Percentiles rank a stretch among this genome's conserved stretches.
These are phyloP conservation scores for Rosalia funebris DNA, from an alignment of 2,888 invertebrate species.

Conservation along the genomic window DNA sequence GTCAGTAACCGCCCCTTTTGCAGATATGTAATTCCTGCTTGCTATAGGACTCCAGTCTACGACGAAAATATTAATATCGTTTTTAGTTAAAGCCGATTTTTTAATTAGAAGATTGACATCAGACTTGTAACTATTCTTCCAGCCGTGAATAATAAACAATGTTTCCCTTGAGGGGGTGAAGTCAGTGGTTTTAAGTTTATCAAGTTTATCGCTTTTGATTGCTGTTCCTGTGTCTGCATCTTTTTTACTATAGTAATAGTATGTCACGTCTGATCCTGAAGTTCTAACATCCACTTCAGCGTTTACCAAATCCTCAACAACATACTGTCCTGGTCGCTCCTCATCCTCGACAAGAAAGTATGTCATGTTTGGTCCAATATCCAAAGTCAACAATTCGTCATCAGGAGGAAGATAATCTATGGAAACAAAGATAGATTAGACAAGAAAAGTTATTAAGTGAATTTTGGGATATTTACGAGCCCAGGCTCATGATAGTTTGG, in stretches of 20 bases:
- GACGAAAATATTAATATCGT: slow-evolving; percentile 56
- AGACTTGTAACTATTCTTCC: slow-evolving; percentile 48
- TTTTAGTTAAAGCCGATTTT: slow-evolving; percentile 41
- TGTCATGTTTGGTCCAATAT: slow-evolving; percentile 3
- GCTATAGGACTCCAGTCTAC: slow-evolving; percentile 60
- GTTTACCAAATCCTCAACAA: too few relatives aligned
- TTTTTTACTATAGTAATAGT: slow-evolving; percentile 46
- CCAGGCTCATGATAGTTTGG: too few relatives aligned
- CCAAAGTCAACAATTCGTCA: too few relatives aligned
- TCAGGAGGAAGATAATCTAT: neutral
- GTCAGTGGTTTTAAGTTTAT: slow-evolving; percentile 32
- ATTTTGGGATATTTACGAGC: too few relatives aligned
- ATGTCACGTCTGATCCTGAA: slow-evolving; percentile 41
- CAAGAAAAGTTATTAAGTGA: too few relatives aligned
- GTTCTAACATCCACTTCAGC: slow-evolving; percentile 13
- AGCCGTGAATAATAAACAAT: slow-evolving; percentile 55
- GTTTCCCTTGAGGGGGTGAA: slow-evolving; percentile 44
- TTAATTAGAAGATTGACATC: slow-evolving; percentile 44
- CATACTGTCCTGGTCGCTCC: neutral
- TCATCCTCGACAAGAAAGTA: neutral
- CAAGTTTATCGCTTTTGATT: neutral
- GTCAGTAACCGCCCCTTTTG: slow-evolving; percentile 43
- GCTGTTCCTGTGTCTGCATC: slow-evolving; percentile 23
- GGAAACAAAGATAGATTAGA: neutral
- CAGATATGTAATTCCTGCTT: slow-evolving; percentile 41